A percentile compares a stretch with the other conserved stretches of the same genome.
Evolutionary conservation across 2,113 vertebrate genomes (phyloP).

Genomic region (Carassius auratus): DNA sequence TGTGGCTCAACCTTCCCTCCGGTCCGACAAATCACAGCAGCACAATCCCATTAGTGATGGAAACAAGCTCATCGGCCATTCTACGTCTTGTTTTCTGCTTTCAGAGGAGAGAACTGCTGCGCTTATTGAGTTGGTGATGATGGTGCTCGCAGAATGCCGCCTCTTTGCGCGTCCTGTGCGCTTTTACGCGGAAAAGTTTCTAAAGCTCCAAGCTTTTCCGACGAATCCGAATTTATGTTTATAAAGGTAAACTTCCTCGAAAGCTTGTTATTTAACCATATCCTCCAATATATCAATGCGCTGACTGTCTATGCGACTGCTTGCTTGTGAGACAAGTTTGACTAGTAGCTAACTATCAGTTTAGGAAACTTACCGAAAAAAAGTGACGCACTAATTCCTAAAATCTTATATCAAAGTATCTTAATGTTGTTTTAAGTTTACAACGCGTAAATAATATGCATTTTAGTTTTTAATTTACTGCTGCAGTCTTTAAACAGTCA

Average conservation of each 20-base stretch:
- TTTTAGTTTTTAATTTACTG: not conserved
- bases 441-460: not conserved
- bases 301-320: not conserved
- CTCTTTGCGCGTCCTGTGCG: conserved; percentile 45
- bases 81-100: conserved; percentile 60
- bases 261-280: not conserved
- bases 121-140: conserved; percentile 63
- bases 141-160: conserved; percentile 66
- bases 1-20: conserved; percentile 73
- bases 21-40: conserved; percentile 81
- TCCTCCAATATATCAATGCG: not conserved
- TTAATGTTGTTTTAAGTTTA: not conserved
- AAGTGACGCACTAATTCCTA: not conserved
- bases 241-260: not conserved
- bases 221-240: not conserved
- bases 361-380: conserved; percentile 6
- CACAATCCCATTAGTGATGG: conserved; percentile 83
- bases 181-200: conserved; percentile 33
- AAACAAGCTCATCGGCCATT: conserved; percentile 67
- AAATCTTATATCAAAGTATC: not conserved
- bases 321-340: not conserved
- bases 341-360: not conserved
- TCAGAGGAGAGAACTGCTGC: conserved; percentile 58
- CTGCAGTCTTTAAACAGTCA: not conserved
- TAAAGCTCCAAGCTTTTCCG: not conserved